Evolutionary conservation across 2,113 vertebrate species (phyloP).

Genomic region (Odontophorus gujanensis): DNA sequence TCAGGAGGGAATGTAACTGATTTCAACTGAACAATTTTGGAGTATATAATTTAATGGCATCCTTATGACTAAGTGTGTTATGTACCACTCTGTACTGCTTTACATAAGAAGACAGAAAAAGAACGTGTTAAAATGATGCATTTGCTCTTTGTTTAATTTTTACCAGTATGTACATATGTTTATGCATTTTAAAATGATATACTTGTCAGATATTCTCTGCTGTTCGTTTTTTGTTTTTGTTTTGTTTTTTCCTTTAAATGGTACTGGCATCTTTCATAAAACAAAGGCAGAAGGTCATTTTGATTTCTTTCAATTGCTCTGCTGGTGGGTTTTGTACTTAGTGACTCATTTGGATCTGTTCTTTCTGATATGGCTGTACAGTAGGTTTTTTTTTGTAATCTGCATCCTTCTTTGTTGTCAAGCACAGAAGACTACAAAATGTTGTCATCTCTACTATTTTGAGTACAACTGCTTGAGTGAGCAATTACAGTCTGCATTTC

Average conservation of each 20-base stretch:
- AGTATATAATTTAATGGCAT: not conserved
- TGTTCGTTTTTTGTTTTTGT: conserved; percentile 35
- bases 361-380: conserved; percentile 23
- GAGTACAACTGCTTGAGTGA: not conserved
- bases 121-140: not conserved
- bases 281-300: not conserved
- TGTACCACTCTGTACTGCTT: not conserved
- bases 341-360: conserved; percentile 49
- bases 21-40: not conserved
- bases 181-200: not conserved
- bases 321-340: conserved; percentile 25
- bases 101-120: not conserved
- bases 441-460: conserved; percentile 20
- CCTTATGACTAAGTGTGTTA: not conserved
- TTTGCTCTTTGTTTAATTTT: conserved; percentile 33
- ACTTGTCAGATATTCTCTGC: not conserved
- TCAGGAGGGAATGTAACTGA: not conserved
- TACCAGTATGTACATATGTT: not conserved
- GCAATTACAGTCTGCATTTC: not conserved
- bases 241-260: not conserved
- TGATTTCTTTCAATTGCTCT: conserved; percentile 48
- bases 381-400: conserved; percentile 39
- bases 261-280: not conserved
- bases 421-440: not conserved
- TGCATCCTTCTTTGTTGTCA: not conserved